phyloP scores from a whole-genome alignment of 2,113 vertebrate species.

The Athene noctua region DNA sequence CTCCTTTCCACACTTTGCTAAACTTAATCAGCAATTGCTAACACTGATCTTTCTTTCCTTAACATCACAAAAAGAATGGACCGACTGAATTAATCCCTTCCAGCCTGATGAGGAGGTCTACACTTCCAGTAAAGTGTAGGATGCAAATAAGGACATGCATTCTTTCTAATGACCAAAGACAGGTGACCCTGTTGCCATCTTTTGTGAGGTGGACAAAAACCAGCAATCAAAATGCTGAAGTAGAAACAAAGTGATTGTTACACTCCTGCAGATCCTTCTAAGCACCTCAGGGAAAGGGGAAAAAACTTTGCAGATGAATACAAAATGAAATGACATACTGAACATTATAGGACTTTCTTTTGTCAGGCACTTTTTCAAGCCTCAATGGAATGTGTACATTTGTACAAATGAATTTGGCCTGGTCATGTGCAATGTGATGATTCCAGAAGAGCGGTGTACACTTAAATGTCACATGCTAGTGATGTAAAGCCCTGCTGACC shows the following conservation, averaged over 20 bases:
- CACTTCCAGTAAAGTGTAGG: not conserved
- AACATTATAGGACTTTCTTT: not conserved
- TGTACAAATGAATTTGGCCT: not conserved
- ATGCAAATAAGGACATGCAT: not conserved
- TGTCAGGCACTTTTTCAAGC: not conserved
- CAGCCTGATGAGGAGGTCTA: not conserved
- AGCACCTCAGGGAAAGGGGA: not conserved
- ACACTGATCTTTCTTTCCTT: not conserved
- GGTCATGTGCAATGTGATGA: not conserved
- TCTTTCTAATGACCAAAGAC: not conserved
- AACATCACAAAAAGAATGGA: not conserved
- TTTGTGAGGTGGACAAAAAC: not conserved
- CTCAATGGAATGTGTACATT: not conserved
- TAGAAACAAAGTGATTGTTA: not conserved
- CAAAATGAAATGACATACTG: not conserved
- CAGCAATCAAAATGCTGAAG: not conserved
- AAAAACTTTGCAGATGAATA: not conserved
- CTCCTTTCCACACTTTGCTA: not conserved
- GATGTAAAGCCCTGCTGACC: not conserved
- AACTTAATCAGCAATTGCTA: constrained; percentile 3
- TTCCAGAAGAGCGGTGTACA: not conserved
- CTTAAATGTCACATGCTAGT: not conserved
- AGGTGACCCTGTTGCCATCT: not conserved
- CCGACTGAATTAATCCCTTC: not conserved
- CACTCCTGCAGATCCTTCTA: not conserved